phyloP scores from a whole-genome alignment of 2,113 vertebrate genomes.

The Oncorhynchus tshawytscha region DNA sequence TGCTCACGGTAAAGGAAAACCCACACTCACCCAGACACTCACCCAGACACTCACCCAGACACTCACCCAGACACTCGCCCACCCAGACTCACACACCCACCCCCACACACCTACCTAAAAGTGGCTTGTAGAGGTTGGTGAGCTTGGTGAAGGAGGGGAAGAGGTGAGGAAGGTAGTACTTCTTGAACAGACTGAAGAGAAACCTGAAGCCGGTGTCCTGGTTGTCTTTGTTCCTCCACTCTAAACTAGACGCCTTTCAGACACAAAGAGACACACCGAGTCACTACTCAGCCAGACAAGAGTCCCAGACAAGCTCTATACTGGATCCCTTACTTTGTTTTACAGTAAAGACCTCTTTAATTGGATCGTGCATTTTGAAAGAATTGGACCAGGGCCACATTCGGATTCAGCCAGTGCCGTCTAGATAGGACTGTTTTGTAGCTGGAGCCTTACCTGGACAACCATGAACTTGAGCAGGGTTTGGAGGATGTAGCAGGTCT shows the following conservation, averaged over 20 bases:
- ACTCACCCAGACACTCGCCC: neutral
- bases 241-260: conserved; percentile 89
- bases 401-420: neutral
- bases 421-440: too few relatives aligned
- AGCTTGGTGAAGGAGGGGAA: conserved; percentile 95
- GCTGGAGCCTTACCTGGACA: conserved; percentile 80
- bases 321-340: neutral
- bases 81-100: too few relatives aligned
- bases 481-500: conserved; percentile 93
- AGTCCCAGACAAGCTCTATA: neutral
- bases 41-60: too few relatives aligned
- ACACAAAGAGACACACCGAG: conserved; percentile 31
- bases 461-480: conserved; percentile 94
- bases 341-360: too few relatives aligned
- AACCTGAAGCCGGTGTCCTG: conserved; percentile 97
- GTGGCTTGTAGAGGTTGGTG: conserved; percentile 96
- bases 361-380: too few relatives aligned
- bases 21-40: neutral
- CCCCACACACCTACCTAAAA: conserved; percentile 81
- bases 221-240: conserved; percentile 95
- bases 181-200: conserved; percentile 94
- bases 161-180: conserved; percentile 96
- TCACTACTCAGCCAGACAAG: neutral
- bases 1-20: neutral
- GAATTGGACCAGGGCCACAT: too few relatives aligned